Evolutionary conservation across 2,797 vertebrate species (phyloP), one percentile per base, ranked within the genome.

Genomic region (Ceryle rudis): DNA sequence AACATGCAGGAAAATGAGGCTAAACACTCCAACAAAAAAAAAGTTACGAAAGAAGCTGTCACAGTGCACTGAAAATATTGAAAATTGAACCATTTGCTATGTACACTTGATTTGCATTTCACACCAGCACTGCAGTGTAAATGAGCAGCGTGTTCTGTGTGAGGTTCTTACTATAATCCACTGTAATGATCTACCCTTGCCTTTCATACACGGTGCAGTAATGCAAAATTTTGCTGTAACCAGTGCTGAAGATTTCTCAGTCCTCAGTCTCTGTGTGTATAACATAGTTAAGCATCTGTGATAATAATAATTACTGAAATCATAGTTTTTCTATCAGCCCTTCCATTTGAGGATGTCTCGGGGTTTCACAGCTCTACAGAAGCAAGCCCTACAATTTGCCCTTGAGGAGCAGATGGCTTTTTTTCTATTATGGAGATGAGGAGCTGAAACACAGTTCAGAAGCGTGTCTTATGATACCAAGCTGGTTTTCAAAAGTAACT

Each of bases 281-380:
- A 75, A 91, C 62, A 42, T 91, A 65, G 84, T 90, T 95, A 83
- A 81, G 82, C 26, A n/a, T 88, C 51, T 67, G 39, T 93, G 87
- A 95, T 93, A 80, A 91, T 75, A 94, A 86, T 93, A 92, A 92
- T 95, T 73, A 90, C 47, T 92, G 81, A 96, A 94, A 95, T 81
- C 93, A 28, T 80, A 80, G 67, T 26, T 39, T 93, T 86, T 88
- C 58, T 75, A 5, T 71, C 20, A 2, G 66, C 66, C 85, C 37
- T 94, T 90, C 73, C 55, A 60, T 90, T 35, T 57, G 62, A 91
- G 77, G 54, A 55, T 74, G 75, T 94, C 87, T 92, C 0, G 0
- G 85, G 66, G 82, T 92, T 94, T 91, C 91, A 91, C 93, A 95
- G 95, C 85, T 49, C 83, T 83, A 28, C 49, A 85, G 83, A 85